Evolutionary conservation across 1,140 invertebrate species (phyloP).

Genomic region (Drosophila sproati): DNA sequence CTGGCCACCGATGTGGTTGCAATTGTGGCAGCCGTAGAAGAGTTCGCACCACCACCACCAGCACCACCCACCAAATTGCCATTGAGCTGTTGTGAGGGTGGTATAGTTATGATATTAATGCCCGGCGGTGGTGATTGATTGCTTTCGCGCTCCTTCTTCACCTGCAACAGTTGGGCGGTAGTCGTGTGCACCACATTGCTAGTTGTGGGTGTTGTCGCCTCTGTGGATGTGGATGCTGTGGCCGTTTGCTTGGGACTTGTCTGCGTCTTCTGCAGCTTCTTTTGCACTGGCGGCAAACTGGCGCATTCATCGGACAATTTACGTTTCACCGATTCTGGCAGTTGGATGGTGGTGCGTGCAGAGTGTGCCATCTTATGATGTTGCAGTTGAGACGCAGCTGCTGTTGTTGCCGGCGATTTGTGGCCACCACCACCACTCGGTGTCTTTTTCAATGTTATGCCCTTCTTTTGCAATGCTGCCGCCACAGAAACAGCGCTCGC

Average conservation of each 20-base stretch:
- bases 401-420: slow-evolving; percentile 18
- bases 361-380: slow-evolving; percentile 22
- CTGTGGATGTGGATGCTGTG: slow-evolving; percentile 12
- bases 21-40: slow-evolving; percentile 69
- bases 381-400: slow-evolving; percentile 1
- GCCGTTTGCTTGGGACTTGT: slow-evolving; percentile 48
- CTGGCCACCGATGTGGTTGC: slow-evolving; percentile 75
- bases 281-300: slow-evolving; percentile 19
- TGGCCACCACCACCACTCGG: slow-evolving; percentile 21
- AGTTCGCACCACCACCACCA: slow-evolving; percentile 54
- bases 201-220: slow-evolving; percentile 5
- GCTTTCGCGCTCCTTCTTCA: slow-evolving; percentile 70
- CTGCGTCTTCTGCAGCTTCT: slow-evolving; percentile 48
- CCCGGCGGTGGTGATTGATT: slow-evolving; percentile 68
- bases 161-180: slow-evolving; percentile 65
- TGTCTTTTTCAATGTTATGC: slow-evolving; percentile 77
- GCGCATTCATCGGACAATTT: slow-evolving; percentile 71
- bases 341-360: slow-evolving; percentile 68
- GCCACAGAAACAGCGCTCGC: slow-evolving; percentile 44
- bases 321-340: slow-evolving; percentile 77
- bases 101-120: slow-evolving; percentile 80
- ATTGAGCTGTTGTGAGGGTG: slow-evolving; percentile 69
- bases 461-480: slow-evolving; percentile 78
- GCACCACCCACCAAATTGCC: slow-evolving; percentile 46
- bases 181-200: slow-evolving; percentile 64